Evolutionary conservation across 2,888 invertebrate species (phyloP), one percentile per base, ranked within the genome.

Genomic region (Netelia melanura): DNA sequence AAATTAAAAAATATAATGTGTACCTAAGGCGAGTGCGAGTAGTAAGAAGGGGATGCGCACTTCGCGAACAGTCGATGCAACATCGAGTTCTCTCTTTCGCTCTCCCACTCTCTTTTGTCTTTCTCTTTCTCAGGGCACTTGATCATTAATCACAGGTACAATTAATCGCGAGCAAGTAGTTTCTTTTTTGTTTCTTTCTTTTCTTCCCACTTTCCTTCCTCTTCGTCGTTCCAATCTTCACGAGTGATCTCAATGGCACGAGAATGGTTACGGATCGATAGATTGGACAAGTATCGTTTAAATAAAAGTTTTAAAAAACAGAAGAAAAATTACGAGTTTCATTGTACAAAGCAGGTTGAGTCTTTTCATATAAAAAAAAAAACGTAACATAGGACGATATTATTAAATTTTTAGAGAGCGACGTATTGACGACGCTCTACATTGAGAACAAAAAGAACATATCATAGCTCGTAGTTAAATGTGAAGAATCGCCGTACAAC

Each of bases 1-100:
- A 87, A 87, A 87, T 87, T 86, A 86, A 86, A 87, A 87, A 87
- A 87, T 86, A 83, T 81, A 84, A 82, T 87, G 86, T 85, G 84
- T 83, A 83, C 86, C 86, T 86, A 84, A 86, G 81, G 78, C 78
- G 72, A 80, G 83, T 86, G 77, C 79, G 74, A 85, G 82, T 81
- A 68, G 80, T 61, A 23, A 71, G 80, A 71, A 68, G 74, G 76
- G 76, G 30, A 14, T 70, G 56, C 14, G 25, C 56, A 14, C 43
- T 56, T 14, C 38, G 54, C 48, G 58, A 65, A 75, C 38, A 52
- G 65, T 48, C 72, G 64, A 79, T 72, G 68, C 58, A 71, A 54
- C 78, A 52, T 76, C 77, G 67, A 72, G 43, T 67, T 44, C 54
- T 56, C 70, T 48, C 62, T 67, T 23, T 70, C n/a, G 44, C 9